A percentile compares a stretch with the other conserved stretches of the same genome.
Evolutionary conservation across 2,113 vertebrate species (phyloP).

Genomic region (Tichodroma muraria): DNA sequence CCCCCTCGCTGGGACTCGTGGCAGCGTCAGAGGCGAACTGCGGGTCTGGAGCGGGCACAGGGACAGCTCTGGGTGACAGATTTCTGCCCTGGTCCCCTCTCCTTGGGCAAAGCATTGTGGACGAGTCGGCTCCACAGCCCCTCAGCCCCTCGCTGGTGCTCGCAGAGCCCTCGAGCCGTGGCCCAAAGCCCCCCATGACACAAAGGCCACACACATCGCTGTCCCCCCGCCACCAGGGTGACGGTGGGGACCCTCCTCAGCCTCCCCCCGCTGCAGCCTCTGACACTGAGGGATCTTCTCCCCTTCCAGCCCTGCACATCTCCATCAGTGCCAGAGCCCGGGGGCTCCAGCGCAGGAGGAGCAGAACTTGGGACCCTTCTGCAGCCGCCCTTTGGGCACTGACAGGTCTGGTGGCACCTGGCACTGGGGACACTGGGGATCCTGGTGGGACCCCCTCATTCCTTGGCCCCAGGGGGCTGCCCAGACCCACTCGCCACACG

Average conservation of each 20-base stretch:
- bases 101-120: not conserved
- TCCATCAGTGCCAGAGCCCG: accelerated
- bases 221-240: accelerated
- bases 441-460: not conserved
- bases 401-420: not conserved
- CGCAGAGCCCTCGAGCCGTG: accelerated
- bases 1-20: accelerated
- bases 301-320: not conserved
- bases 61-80: not conserved
- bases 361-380: accelerated
- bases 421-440: accelerated
- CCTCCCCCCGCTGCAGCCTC: not conserved
- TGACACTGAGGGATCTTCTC: accelerated
- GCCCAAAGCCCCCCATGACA: accelerated
- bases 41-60: accelerated
- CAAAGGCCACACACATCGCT: accelerated
- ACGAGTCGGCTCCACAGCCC: no score
- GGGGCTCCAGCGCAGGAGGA: not conserved
- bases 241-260: not conserved
- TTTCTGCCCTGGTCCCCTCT: not conserved
- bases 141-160: not conserved
- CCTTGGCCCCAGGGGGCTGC: accelerated
- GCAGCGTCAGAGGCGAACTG: accelerated
- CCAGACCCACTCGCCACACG: accelerated
- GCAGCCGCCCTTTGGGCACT: accelerated